phyloP scores from a whole-genome alignment of 2,888 invertebrate species.

The Ditula angustiorana region DNA sequence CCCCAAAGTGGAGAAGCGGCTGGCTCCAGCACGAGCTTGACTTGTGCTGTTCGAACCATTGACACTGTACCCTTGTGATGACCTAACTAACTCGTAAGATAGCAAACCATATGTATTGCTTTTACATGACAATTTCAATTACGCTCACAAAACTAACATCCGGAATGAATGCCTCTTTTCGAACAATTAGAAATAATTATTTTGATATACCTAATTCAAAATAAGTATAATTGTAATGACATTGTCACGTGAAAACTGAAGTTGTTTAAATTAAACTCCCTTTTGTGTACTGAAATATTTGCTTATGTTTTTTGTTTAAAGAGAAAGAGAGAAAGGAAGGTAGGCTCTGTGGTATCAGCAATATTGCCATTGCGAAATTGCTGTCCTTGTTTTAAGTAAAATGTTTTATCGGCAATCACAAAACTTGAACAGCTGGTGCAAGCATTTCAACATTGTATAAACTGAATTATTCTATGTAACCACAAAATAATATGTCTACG shows the following conservation, averaged over 20 bases:
- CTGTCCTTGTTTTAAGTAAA: constrained; percentile 67
- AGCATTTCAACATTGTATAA: constrained; percentile 80
- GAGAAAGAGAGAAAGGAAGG: constrained; percentile 62
- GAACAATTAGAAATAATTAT: constrained; percentile 16
- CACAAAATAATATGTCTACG: constrained; percentile 83
- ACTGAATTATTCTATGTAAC: constrained; percentile 83
- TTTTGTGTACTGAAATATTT: constrained; percentile 69
- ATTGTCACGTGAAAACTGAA: constrained; percentile 70
- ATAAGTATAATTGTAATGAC: constrained; percentile 51
- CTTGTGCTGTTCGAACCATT: constrained; percentile 64
- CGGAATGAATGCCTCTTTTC: constrained; percentile 23
- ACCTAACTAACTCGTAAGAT: constrained; percentile 60
- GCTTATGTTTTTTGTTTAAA: constrained; percentile 69
- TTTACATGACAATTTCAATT: constrained; percentile 73
- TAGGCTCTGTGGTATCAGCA: constrained; percentile 59
- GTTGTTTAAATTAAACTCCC: constrained; percentile 61
- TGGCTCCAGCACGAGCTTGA: constrained; percentile 84
- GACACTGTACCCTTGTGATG: constrained; percentile 81
- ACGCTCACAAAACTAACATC: constrained; percentile 37
- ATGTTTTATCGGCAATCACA: constrained; percentile 70
- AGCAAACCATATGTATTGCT: constrained; percentile 53
- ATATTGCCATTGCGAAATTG: constrained; percentile 59
- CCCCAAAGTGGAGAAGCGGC: constrained; percentile 87
- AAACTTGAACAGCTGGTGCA: constrained; percentile 68
- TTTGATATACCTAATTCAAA: constrained; percentile 27